These are phyloP conservation scores for Xiphias gladius DNA, from an alignment of 2,113 vertebrate genomes.

Conservation along the genomic window DNA sequence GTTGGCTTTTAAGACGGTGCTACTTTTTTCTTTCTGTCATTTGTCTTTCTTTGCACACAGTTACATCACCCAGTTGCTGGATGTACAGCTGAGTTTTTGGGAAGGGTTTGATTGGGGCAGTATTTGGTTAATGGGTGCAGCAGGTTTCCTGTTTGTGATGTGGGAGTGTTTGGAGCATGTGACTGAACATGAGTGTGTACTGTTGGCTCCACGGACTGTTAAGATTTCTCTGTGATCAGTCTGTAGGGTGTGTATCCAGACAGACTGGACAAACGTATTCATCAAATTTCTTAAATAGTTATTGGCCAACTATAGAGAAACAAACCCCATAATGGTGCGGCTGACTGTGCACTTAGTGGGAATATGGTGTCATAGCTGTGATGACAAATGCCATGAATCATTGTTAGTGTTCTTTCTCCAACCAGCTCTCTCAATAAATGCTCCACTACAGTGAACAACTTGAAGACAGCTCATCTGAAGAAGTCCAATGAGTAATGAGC, in stretches of 20 bases:
- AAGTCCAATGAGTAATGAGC: constrained; percentile 33
- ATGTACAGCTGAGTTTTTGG: constrained; percentile 32
- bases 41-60: constrained; percentile 40
- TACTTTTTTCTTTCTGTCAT: constrained; percentile 45
- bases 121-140: constrained; percentile 74
- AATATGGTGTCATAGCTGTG: constrained; percentile 23
- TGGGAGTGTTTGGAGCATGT: constrained; percentile 67
- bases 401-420: constrained; percentile 5
- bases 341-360: constrained; percentile 31
- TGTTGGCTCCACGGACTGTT: background rate
- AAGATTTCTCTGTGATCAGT: constrained; percentile 29
- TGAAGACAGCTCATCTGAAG: constrained; percentile 24
- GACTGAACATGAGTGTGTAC: constrained; percentile 48
- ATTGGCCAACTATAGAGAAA: constrained; percentile 10
- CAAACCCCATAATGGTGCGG: constrained; percentile 16
- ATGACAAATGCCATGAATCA: constrained; percentile 35
- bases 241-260: constrained; percentile 44
- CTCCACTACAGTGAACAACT: constrained; percentile 16
- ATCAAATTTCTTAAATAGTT: constrained; percentile 15
- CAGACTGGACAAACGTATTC: constrained; percentile 30
- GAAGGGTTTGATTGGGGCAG: constrained; percentile 38
- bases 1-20: constrained; percentile 65
- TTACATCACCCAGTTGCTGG: constrained; percentile 35
- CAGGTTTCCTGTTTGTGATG: constrained; percentile 56
- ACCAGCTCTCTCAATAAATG: constrained; percentile 10